Base-by-base conservation (phyloP, 1,140 invertebrate species). In the Zaprionus vittiger region DNA sequence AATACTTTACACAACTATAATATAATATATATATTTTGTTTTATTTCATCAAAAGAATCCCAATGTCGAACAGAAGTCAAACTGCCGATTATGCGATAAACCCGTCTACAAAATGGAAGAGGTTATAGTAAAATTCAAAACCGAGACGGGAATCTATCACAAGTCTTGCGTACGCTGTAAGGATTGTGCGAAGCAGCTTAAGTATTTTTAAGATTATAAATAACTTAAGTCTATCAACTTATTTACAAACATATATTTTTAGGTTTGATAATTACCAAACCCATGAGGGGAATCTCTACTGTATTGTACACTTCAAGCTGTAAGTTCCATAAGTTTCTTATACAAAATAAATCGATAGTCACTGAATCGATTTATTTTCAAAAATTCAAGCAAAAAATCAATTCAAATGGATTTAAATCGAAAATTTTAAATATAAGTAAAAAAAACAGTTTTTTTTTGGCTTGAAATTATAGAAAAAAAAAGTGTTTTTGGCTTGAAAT, bases 31-130 rank as follows among this genome's bases (percentile, higher is more conserved):
- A 57, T 38, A 34, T n/a, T 20, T 14, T 22, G 1, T 22, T 20
- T 7, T 17, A 64, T n/a, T 15, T 54, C 44, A 14, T 70, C 60
- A 15, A 24, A 31, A 89, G 83, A 80, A 80, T 63, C 34, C 64
- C 3, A 44, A 77, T 38, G 31, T 60, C 68, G 92, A 93, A 67
- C 68, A 86, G 24, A 93, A 95, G 57, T 91, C 92, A 1, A 95
- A 95, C 66, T 98, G 97, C 91, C 95, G 95, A 81, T 95, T 95
- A 70, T 99, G 98, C 93, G 94, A 95, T n/a, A 97, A 97, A 87
- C 95, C 96, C 64, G 98, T 98, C 11, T 99, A 98, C 93, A 97
- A 97, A 93, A 98, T 98, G 97, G 98, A 99, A 93, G 95, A 97
- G 86, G 95, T 98, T 34, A 71, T 89, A 15, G 28, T 86, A 6